Percentiles rank a stretch among this genome's conserved stretches.
phyloP scores from a whole-genome alignment of 1,140 invertebrate species.

The Trichonephila clavata region DNA sequence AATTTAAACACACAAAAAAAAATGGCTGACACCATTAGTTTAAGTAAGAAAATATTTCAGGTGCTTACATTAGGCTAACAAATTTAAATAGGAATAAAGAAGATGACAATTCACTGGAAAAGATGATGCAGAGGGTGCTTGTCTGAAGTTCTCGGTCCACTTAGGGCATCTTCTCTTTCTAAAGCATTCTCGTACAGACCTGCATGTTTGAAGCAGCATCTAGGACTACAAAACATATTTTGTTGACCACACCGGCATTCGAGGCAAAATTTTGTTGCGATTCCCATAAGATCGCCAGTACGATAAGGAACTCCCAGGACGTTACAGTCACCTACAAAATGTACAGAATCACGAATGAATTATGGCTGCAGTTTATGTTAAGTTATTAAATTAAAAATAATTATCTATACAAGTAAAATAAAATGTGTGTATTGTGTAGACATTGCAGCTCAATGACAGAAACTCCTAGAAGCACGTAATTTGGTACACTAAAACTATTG shows the following conservation, averaged over 20 bases:
- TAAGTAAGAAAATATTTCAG: neutral
- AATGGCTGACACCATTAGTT: neutral
- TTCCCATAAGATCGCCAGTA: constrained; percentile 77
- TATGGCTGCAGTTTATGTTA: neutral
- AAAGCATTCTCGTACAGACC: neutral
- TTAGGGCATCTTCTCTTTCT: neutral
- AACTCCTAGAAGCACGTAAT: no score
- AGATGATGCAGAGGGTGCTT: constrained; percentile 32
- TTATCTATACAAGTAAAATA: no score
- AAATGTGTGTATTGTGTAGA: no score
- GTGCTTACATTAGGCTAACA: neutral
- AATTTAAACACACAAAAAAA: neutral
- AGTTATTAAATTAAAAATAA: no score
- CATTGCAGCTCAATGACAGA: no score
- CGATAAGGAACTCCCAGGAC: constrained; percentile 72
- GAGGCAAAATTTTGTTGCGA: constrained; percentile 79
- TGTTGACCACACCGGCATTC: constrained; percentile 80
- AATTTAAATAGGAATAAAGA: neutral
- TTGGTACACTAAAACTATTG: no score
- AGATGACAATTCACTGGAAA: neutral
- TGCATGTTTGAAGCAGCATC: constrained; percentile 80
- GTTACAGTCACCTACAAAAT: constrained; percentile 52
- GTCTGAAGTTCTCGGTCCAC: neutral
- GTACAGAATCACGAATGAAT: neutral
- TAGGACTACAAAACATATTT: constrained; percentile 79